Evolutionary conservation across 2,888 invertebrate species (phyloP), one percentile per base, ranked within the genome.

Genomic region (Yponomeuta sedellus): DNA sequence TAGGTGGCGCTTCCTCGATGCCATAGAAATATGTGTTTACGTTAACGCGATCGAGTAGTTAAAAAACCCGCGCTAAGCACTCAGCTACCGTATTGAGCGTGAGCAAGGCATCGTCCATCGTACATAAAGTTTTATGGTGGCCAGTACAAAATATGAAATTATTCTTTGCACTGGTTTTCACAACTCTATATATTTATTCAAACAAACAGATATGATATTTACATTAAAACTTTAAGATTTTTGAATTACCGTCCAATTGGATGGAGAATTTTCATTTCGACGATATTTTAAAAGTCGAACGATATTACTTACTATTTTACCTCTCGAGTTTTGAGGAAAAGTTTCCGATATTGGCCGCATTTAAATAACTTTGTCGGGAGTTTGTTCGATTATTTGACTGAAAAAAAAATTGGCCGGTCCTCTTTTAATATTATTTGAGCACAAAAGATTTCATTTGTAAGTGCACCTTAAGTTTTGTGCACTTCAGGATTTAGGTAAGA

Each of bases 221-320:
- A 69, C 69, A 70, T 72, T 70, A 67, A 69, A 71, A 70, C 67
- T 71, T 66, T 64, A 66, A 64, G 67, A 66, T 59, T 59, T 59
- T 52, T 16, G 44, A 12, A 52, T 52, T 12, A 52, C 44, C 44
- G 44, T 52, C 44, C 44, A 52, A 52, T 52, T 52, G 44, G 44
- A 52, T 12, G 44, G 44, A 52, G 44, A 52, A 52, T 52, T 52
- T 52, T 1, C 44, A 52, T 16, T 52, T 52, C 44, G 44, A 52
- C 44, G 44, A 52, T 52, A 52, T 52, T 52, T 52, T 52, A 52
- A 52, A 52, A 52, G 44, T 52, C 44, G 44, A 12, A 52, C 44
- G 44, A 52, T 52, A 52, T 52, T 52, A 52, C 44, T 52, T 34
- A 34, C 34, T 34, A 34, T 34, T 34, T 34, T 8, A 52, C 44